Evolutionary conservation across 2,797 vertebrate genomes (phyloP).

Genomic region (Prionace glauca): DNA sequence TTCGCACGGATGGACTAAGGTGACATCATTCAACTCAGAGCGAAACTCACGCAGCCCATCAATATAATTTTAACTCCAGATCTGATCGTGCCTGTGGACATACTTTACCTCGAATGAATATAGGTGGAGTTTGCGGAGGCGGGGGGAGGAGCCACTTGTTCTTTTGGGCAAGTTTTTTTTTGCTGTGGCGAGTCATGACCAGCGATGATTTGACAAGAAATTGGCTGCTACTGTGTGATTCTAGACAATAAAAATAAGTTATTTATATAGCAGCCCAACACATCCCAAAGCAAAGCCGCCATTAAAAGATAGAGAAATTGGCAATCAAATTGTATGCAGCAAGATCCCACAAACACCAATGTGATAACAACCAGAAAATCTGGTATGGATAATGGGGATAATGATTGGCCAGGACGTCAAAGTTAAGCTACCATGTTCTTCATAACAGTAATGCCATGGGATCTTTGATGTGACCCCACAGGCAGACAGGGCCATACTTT

Average conservation of each 20-base stretch:
- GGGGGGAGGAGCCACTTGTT: neutral
- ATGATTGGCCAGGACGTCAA: neutral
- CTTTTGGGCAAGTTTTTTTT: neutral
- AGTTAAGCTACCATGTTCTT: no score
- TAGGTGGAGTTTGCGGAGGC: neutral
- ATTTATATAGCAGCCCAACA: neutral
- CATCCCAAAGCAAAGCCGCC: neutral
- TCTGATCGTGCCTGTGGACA: neutral
- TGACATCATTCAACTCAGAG: neutral
- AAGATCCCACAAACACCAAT: neutral
- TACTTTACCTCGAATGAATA: neutral
- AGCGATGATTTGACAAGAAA: neutral
- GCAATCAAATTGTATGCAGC: neutral
- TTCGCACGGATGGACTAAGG: neutral
- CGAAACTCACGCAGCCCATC: neutral
- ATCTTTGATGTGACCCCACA: neutral
- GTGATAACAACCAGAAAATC: neutral
- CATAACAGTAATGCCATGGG: neutral
- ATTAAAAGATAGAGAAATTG: neutral
- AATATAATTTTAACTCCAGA: neutral
- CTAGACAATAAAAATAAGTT: neutral
- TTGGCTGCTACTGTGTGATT: neutral
- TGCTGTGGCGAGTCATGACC: neutral
- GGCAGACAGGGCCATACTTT: neutral
- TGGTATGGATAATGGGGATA: neutral